A percentile compares a stretch with the other conserved stretches of the same genome.
Conservation (phyloP, 2,113 vertebrate genomes). For the Regulus satrapa region DNA sequence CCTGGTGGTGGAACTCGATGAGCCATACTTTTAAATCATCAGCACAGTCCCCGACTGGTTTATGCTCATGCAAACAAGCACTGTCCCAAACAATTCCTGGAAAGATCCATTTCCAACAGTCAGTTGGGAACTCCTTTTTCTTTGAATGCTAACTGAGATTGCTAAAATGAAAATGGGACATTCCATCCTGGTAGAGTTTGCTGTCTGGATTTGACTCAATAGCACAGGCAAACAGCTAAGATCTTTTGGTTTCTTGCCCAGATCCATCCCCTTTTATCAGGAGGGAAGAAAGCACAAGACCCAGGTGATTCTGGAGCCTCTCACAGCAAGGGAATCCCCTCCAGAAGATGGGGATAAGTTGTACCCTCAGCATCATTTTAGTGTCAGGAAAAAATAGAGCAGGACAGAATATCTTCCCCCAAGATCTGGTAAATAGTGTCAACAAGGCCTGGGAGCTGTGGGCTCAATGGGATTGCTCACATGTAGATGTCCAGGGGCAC, state of each 20-base stretch:
- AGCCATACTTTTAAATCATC: not conserved
- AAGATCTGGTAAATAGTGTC: not conserved
- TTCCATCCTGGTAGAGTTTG: not conserved
- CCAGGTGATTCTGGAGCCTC: not conserved
- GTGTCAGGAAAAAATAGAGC: not conserved
- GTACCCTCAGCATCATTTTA: not conserved
- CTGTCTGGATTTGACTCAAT: not conserved
- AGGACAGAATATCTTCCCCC: not conserved
- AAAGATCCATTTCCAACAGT: not conserved
- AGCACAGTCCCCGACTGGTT: not conserved
- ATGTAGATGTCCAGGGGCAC: not conserved
- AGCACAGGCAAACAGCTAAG: not conserved
- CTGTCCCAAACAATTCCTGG: not conserved
- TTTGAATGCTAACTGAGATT: not conserved
- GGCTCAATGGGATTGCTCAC: not conserved
- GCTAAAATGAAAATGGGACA: not conserved
- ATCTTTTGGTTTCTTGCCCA: not conserved
- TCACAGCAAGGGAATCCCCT: not conserved
- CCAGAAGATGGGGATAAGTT: fast-evolving
- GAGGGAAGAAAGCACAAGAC: not conserved
- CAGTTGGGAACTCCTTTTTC: not conserved
- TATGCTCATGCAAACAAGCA: not conserved
- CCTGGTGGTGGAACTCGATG: not conserved
- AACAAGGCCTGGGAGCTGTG: not conserved
- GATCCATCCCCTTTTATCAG: not conserved